A percentile compares a stretch with the other conserved stretches of the same genome.
phyloP scores from a whole-genome alignment of 2,113 vertebrate genomes.

The Perccottus glenii region DNA sequence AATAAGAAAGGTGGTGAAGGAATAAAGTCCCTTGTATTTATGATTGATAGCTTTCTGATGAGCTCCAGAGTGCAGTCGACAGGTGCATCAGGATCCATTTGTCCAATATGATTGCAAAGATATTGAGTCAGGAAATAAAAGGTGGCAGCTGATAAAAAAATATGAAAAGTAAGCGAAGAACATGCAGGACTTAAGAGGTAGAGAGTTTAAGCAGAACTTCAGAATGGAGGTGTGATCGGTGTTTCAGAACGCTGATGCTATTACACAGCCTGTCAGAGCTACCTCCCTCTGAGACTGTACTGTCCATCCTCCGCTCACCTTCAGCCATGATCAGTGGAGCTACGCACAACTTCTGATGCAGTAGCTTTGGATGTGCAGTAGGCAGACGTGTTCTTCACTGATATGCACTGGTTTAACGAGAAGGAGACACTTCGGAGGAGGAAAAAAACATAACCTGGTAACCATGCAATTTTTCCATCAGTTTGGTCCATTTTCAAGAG shows the following conservation, averaged over 20 bases:
- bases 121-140: constrained; percentile 16
- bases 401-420: constrained; percentile 8
- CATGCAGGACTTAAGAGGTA: constrained; percentile 13
- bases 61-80: constrained; percentile 34
- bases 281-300: constrained; percentile 35
- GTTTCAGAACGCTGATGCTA: constrained; percentile 58
- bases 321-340: constrained; percentile 27
- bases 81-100: constrained; percentile 46
- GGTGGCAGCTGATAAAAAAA: constrained; percentile 14
- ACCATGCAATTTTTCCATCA: too few relatives aligned
- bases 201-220: constrained; percentile 22
- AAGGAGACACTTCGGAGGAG: too few relatives aligned
- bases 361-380: neutral
- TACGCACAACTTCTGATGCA: constrained; percentile 33
- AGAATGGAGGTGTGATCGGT: constrained; percentile 41
- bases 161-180: neutral
- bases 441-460: too few relatives aligned
- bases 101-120: constrained; percentile 36
- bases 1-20: neutral
- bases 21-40: constrained; percentile 20
- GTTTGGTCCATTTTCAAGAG: too few relatives aligned
- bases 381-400: constrained; percentile 12
- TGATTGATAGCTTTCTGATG: constrained; percentile 61
- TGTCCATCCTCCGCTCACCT: constrained; percentile 37
- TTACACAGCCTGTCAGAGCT: constrained; percentile 60